Evolutionary conservation across 2,113 vertebrate genomes (phyloP), one percentile per base, ranked within the genome.

Genomic region (Protobothrops mucrosquamatus): DNA sequence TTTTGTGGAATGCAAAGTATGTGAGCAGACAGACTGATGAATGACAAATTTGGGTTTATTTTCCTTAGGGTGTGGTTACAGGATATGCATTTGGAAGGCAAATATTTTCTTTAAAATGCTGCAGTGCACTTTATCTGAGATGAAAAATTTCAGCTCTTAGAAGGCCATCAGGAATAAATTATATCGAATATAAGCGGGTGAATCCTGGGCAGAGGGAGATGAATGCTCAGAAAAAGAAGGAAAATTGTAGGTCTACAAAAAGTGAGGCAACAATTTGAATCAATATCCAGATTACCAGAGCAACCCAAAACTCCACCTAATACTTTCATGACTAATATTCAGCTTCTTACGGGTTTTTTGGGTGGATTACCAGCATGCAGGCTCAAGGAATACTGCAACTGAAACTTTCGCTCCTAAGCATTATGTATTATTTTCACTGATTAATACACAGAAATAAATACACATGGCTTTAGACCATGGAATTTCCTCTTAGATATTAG

Each of bases 41-140:
- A 0, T 59, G 88, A 54, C 91, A 94, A 94, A 69, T 95, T 88
- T 91, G 55, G 86, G 88, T 26, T 95, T 93, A 51, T 93, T 96
- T 97, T 94, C 95, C 96, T 34, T 91, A 3, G 92, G 94, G 90
- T 1, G 4, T 34, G 91, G 93, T 69, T 93, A 34, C 92, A 94
- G 93, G 93, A 95, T 94, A 93, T 7, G 91, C 54, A 9, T 2
- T 18, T 86, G 89, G 87, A 93, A 91, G 2, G 74, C 59, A 39
- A 95, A 57, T 91, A 43, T 81, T 90, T 94, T 87, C n/a, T 92
- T 92, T 92, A 95, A 94, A 46, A 14, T 89, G 4, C 69, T 69
- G 34, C 3, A 34, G 61, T 89, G 89, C 29, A 48, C 48, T 85
- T 93, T 91, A 85, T 5, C 92, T 8, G 48, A 69, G 23, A 89